Evolutionary conservation across 2,113 vertebrate genomes (phyloP).

Genomic region (Anser brachyrhynchus): DNA sequence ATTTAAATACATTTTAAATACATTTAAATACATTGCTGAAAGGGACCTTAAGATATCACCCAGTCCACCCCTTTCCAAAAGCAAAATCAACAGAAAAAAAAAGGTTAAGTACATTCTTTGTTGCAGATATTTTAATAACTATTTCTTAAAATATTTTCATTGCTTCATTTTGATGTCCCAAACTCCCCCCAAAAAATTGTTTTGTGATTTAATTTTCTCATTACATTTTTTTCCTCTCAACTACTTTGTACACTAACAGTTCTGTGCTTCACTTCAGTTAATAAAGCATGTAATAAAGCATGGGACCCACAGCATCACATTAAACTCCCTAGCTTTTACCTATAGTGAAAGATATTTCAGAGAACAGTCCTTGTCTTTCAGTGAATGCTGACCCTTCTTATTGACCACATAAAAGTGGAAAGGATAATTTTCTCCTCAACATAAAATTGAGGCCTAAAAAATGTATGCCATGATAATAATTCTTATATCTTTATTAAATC

Average conservation of each 20-base stretch:
- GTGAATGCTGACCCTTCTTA: neutral
- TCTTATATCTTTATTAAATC: neutral
- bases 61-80: neutral
- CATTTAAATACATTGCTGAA: neutral
- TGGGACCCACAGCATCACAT: neutral
- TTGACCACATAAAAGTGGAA: neutral
- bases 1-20: neutral
- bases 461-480: neutral
- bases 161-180: neutral
- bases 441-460: neutral
- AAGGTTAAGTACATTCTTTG: neutral
- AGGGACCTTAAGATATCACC: neutral
- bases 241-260: neutral
- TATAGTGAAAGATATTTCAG: neutral
- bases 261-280: neutral
- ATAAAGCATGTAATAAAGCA: neutral
- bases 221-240: neutral
- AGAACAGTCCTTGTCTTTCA: neutral
- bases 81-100: neutral
- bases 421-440: neutral
- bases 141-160: neutral
- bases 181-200: neutral
- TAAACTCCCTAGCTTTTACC: neutral
- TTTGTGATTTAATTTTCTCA: neutral
- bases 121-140: neutral